phyloP scores from a whole-genome alignment of 2,797 vertebrate genomes.

The Ctenochaetus hawaiiensis region DNA sequence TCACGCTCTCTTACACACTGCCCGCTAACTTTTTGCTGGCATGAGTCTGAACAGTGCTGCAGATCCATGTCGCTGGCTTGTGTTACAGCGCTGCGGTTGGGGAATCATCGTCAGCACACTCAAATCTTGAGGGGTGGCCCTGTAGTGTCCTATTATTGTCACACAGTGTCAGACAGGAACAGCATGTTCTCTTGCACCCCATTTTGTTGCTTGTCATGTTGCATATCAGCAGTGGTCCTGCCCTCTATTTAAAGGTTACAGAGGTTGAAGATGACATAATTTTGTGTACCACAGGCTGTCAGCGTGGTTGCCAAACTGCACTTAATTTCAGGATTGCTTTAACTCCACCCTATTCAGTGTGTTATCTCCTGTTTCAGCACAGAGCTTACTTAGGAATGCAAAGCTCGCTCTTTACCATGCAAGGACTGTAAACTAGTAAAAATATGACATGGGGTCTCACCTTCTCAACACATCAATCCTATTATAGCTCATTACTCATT shows the following conservation, averaged over 20 bases:
- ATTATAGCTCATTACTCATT: not conserved
- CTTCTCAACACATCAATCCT: not conserved
- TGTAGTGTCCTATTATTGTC: slow-evolving; percentile 52
- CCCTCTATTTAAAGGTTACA: slow-evolving; percentile 39
- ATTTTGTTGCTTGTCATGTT: slow-evolving; percentile 39
- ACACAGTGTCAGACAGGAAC: slow-evolving; percentile 50
- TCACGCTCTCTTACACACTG: not conserved
- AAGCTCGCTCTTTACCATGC: not conserved
- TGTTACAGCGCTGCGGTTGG: slow-evolving; percentile 32
- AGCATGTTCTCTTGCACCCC: slow-evolving; percentile 51
- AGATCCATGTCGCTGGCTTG: slow-evolving; percentile 34
- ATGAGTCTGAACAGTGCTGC: not conserved
- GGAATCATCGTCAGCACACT: slow-evolving; percentile 33
- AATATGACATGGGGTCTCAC: not conserved
- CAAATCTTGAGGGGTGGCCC: slow-evolving; percentile 33
- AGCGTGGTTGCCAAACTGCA: not conserved
- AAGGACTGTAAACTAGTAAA: not conserved
- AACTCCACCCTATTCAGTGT: not conserved
- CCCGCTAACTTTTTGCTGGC: slow-evolving; percentile 40
- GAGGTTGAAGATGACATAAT: slow-evolving; percentile 20
- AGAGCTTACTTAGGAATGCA: not conserved
- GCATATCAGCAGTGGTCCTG: slow-evolving; percentile 11
- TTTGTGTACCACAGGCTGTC: slow-evolving; percentile 12
- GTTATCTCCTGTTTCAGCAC: not conserved
- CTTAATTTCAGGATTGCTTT: slow-evolving; percentile 1